phyloP scores from a whole-genome alignment of 1,140 invertebrate genomes.

The Thrips palmi region DNA sequence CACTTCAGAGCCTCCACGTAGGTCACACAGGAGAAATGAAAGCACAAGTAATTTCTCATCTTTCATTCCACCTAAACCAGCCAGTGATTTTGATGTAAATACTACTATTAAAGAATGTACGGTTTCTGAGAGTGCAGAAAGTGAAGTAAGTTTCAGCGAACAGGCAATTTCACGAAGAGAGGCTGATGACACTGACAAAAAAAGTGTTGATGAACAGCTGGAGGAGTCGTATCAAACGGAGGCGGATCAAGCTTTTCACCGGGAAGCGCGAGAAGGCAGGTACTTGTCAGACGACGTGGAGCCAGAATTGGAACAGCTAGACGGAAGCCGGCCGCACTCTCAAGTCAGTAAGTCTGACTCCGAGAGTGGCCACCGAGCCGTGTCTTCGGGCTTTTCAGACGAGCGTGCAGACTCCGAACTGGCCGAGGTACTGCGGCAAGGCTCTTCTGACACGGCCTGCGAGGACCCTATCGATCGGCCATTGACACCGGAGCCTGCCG shows the following conservation, averaged over 20 bases:
- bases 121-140: too few species aligned
- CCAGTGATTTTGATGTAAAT: background rate
- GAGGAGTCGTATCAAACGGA: constrained; percentile 23
- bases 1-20: too few species aligned
- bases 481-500: constrained; percentile 27
- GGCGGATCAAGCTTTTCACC: constrained; percentile 23
- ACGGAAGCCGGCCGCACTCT: constrained; percentile 21
- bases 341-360: constrained; percentile 24
- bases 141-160: too few species aligned
- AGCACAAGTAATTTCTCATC: too few species aligned
- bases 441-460: constrained; percentile 19
- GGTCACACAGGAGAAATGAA: constrained; percentile 34
- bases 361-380: constrained; percentile 18
- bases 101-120: constrained; percentile 3
- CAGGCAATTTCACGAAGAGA: constrained; percentile 24
- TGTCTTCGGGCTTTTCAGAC: constrained; percentile 23
- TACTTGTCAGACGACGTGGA: constrained; percentile 16
- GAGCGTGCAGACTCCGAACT: constrained; percentile 25
- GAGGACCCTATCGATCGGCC: constrained; percentile 30
- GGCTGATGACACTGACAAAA: constrained; percentile 22
- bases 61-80: background rate
- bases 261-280: constrained; percentile 20
- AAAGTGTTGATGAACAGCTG: constrained; percentile 25
- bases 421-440: constrained; percentile 21
- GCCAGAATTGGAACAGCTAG: constrained; percentile 15